These are phyloP conservation scores for Macrosteles quadrilineatus DNA, from an alignment of 1,140 invertebrate species.

Conservation along the genomic window DNA sequence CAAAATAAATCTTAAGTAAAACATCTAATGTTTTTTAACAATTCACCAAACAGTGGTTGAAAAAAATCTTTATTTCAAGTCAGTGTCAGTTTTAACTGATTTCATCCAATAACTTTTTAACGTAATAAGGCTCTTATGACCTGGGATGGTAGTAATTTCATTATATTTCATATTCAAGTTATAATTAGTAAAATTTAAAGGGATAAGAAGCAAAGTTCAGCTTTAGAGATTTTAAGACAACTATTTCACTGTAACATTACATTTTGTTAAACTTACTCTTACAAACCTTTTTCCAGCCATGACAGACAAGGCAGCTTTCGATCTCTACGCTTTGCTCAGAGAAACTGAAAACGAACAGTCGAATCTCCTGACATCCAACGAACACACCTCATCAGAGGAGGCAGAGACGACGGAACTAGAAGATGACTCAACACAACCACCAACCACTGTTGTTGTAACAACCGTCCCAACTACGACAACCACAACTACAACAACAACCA, in stretches of 20 bases:
- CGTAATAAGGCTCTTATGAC: too few species aligned
- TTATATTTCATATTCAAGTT: too few species aligned
- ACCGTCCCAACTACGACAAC: conserved; percentile 59
- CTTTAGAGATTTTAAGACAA: neutral
- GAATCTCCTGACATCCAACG: conserved; percentile 46
- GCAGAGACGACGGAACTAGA: conserved; percentile 43
- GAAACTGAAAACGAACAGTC: conserved; percentile 67
- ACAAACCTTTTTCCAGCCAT: conserved; percentile 49
- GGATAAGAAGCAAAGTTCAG: too few species aligned
- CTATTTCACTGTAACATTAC: neutral
- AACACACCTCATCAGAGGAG: conserved; percentile 49
- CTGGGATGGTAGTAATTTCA: too few species aligned
- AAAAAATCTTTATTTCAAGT: too few species aligned
- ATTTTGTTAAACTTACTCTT: neutral
- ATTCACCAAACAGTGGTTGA: too few species aligned
- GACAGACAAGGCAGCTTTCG: conserved; percentile 74
- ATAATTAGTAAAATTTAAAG: too few species aligned
- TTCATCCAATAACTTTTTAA: too few species aligned
- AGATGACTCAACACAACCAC: conserved; percentile 52
- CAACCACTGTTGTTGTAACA: conserved; percentile 60
- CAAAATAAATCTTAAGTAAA: too few species aligned
- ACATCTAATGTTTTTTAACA: too few species aligned
- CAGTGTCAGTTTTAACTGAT: too few species aligned
- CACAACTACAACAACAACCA: conserved; percentile 57
- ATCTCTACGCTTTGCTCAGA: conserved; percentile 72